These are phyloP conservation scores for Paradoxurus hermaphroditus DNA, from an alignment of 2,113 vertebrate genomes.

Conservation along the genomic window DNA sequence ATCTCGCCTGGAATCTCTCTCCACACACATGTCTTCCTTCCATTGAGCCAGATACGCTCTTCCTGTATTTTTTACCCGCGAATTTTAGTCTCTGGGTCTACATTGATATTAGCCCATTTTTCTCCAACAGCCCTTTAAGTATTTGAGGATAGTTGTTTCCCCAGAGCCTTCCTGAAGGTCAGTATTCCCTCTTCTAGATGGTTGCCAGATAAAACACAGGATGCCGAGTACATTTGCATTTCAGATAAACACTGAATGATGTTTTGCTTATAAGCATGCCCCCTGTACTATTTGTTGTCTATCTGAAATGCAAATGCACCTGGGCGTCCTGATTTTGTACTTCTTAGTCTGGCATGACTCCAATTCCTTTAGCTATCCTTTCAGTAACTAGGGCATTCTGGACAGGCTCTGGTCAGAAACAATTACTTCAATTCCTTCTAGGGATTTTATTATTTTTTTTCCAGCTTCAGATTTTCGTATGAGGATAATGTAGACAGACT, in stretches of 20 bases:
- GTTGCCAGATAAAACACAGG: background rate
- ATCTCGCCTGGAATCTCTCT: background rate
- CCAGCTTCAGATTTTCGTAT: background rate
- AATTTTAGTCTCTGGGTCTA: background rate
- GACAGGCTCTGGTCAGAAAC: background rate
- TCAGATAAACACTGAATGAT: background rate
- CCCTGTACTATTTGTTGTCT: background rate
- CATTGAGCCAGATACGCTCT: background rate
- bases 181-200: background rate
- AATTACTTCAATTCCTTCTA: background rate
- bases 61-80: background rate
- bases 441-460: background rate
- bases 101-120: background rate
- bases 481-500: slow-evolving; percentile 19
- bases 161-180: background rate
- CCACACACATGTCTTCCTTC: background rate
- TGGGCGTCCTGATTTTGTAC: background rate
- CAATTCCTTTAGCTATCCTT: background rate
- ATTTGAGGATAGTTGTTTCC: background rate
- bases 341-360: background rate
- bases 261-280: background rate
- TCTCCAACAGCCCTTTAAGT: background rate
- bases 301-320: slow-evolving; percentile 9
- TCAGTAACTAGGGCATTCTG: background rate
- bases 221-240: background rate